Evolutionary conservation across 2,888 invertebrate species (phyloP), one percentile per base, ranked within the genome.

Genomic region (Drosophila picticornis): DNA sequence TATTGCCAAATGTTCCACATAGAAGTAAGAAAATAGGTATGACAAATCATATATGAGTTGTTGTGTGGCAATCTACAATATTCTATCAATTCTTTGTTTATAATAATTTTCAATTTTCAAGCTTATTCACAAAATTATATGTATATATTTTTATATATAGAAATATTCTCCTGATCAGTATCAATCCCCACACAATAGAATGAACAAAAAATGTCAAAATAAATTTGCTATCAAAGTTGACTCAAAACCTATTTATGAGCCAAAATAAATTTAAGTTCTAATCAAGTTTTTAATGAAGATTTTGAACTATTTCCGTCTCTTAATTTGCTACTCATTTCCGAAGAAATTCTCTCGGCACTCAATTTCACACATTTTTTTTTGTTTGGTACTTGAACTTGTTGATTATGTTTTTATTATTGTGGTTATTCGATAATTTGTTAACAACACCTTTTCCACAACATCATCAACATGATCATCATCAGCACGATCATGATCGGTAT

Each of bases 401-500:
- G n/a, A 34, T 62, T 56, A 38, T 56, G 13, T 55, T 62, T 43
- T n/a, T 32, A 29, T 16, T 66, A 22, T 22, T 66, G 66, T 27
- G 48, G 46, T 58, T 57, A 52, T 50, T 60, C 19, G 46, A 38
- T 67, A 53, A 48, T 38, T 46, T 48, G 22, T 36, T 59, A 25
- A 32, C 58, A 50, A 53, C 32, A 55, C 13, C 27, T 65, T 40
- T 40, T n/a, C 31, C 34, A 52, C 56, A 51, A 31, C 13, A 46
- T 40, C 46, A 77, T 36, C 48, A 53, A 13, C 31, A 57, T 19
- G 16, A 51, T 40, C 4, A 43, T 56, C 2, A 57, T 40, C 22
- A 66, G 31, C 19, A 56, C 48, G 11, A 66, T 32, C 10, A 53
- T 51, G 5, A 51, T 55, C 27, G 55, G 46, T 29, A 76, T 70